Evolutionary conservation across 1,140 invertebrate species (phyloP), one percentile per base, ranked within the genome.

Genomic region (Steinernema khuongi): DNA sequence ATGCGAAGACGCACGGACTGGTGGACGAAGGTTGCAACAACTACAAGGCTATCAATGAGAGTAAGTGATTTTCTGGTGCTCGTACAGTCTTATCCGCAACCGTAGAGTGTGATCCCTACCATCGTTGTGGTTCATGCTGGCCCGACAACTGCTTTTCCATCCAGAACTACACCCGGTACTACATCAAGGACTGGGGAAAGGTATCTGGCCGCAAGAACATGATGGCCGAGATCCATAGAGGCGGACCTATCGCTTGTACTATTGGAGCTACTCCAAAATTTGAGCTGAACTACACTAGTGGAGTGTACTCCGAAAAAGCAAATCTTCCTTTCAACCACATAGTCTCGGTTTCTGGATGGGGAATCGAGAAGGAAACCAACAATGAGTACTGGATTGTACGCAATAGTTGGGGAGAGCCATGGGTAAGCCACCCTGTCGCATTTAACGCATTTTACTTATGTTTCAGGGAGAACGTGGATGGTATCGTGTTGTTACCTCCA

Each of bases 1-100:
- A 88, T 72, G 88, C 87, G 0, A 85, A 88, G 73, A 80, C 80
- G 1, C 77, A 83, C 50, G 88, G 88, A 2, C 85, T 88, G 31
- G 87, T 87, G 18, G 88, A 89, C 75, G 88, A 88, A 76, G 88
- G 88, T n/a, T 84, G 83, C 76, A 88, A 88, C 80, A 88, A 88
- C 74, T 88, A 89, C 76, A 87, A 88, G 74, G 88, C 88, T 19
- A 87, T 86, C 28, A 85, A 88, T 80, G 87, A 87, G 84, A 79
- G 87, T 84, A 67, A 70, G 43, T 17, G 70, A 26, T 72, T 7
- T n/a, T 60, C 19, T 22, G 50, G 4, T 41, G 36, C 7, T 41
- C n/a, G 7, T n/a, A 41, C n/a, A n/a, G n/a, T n/a, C 36, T 7
- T n/a, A 41, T 41, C 36, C 36, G n/a, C n/a, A n/a, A 41, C n/a